Evolutionary conservation across 2,113 vertebrate genomes (phyloP).

Genomic region (Riparia riparia): DNA sequence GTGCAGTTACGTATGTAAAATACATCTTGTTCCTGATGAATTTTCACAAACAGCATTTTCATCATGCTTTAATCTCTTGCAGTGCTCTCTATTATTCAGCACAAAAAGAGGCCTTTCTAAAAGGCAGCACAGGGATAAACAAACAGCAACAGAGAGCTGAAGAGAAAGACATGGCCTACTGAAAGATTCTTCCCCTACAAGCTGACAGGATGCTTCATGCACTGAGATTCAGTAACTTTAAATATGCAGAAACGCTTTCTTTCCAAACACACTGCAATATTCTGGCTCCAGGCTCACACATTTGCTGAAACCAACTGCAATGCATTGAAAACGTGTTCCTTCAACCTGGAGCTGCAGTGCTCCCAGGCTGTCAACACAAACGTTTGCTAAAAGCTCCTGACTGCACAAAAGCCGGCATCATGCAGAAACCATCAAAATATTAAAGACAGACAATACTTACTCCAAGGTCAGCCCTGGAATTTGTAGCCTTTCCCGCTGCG

Average conservation of each 20-base stretch:
- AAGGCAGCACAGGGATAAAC: slow-evolving; percentile 74
- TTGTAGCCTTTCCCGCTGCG: slow-evolving; percentile 98
- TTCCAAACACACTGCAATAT: slow-evolving; percentile 69
- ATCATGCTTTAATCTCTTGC: slow-evolving; percentile 48
- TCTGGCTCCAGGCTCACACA: slow-evolving; percentile 54
- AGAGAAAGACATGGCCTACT: slow-evolving; percentile 74
- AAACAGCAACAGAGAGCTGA: slow-evolving; percentile 68
- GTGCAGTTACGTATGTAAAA: slow-evolving; percentile 67
- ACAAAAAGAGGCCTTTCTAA: slow-evolving; percentile 79
- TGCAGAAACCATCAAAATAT: slow-evolving; percentile 83
- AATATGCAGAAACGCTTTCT: slow-evolving; percentile 65
- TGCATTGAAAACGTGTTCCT: slow-evolving; percentile 79
- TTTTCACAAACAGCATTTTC: slow-evolving; percentile 65
- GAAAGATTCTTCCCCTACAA: slow-evolving; percentile 68
- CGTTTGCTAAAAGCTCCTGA: slow-evolving; percentile 72
- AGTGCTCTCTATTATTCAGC: slow-evolving; percentile 70
- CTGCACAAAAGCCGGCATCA: slow-evolving; percentile 69
- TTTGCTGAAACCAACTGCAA: slow-evolving; percentile 76
- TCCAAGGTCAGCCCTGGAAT: slow-evolving; percentile 99
- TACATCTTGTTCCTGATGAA: slow-evolving; percentile 20
- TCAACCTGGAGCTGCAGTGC: slow-evolving; percentile 81
- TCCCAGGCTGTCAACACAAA: slow-evolving; percentile 73
- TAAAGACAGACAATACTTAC: slow-evolving; percentile 94
- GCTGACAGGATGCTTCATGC: slow-evolving; percentile 74
- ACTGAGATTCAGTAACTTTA: slow-evolving; percentile 72